Evolutionary conservation across 2,888 invertebrate species (phyloP), one percentile per base, ranked within the genome.

Genomic region (Psococerastis gibbosa): DNA sequence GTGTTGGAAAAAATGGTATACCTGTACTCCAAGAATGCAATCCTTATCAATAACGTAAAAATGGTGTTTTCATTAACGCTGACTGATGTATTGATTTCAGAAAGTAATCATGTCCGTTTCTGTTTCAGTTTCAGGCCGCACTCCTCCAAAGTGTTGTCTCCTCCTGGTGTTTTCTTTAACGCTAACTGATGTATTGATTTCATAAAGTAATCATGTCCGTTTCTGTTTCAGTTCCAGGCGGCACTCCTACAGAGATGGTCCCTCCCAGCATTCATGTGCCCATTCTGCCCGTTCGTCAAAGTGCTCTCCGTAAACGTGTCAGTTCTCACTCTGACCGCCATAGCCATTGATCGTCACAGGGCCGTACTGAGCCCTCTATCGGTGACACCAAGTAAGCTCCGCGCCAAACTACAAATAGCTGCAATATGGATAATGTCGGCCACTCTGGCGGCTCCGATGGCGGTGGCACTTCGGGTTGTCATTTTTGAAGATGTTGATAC

Each of bases 261-360:
- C 53, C 67, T 88, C 38, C 87, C 88, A 0, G 66, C 75, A 55
- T 81, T 87, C 58, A 80, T 89, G 78, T 89, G 89, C 58, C 74
- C 81, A 0, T 78, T 88, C 58, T 85, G 87, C 51, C 87, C 88
- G 0, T 89, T 85, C 61, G 78, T 87, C 8, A 85, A 85, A 63
- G 76, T 80, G 1, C 64, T 89, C 13, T 80, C 81, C 50, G 84
- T 89, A 2, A 85, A 82, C 56, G 85, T 88, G n/a, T 83, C 83
- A 52, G 81, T 89, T 23, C 82, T 87, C 56, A 88, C 88, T 0
- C 63, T 89, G 16, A 84, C 84, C 9, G 83, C 83, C 43, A 85
- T 88, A 46, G 84, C 88, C 0, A 71, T 87, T 45, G 88, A 89
- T 62, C 69, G 88, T 18, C 85, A 87, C 60, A 71, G 79, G 35